Evolutionary conservation across 2,113 vertebrate genomes (phyloP).

Genomic region (Apodemus sylvaticus): DNA sequence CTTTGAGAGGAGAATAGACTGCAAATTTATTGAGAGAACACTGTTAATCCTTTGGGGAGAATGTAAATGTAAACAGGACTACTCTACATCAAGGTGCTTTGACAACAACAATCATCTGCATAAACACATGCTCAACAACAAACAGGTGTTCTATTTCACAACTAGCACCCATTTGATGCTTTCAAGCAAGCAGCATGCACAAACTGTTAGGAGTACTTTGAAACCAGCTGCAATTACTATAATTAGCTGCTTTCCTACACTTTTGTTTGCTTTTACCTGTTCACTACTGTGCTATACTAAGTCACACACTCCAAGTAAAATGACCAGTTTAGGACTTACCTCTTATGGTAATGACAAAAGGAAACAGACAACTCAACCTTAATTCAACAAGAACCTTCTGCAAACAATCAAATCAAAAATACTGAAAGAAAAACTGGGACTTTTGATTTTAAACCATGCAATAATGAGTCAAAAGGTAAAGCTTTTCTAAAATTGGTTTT

Average conservation of each 20-base stretch:
- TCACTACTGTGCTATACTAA: conserved; percentile 70
- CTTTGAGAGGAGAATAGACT: conserved; percentile 89
- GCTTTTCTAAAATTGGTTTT: neutral
- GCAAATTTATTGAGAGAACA: conserved; percentile 90
- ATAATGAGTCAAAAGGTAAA: neutral
- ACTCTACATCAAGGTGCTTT: conserved; percentile 92
- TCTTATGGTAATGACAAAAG: neutral
- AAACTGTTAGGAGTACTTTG: conserved; percentile 92
- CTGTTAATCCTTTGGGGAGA: conserved; percentile 91
- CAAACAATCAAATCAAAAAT: neutral
- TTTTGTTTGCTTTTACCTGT: conserved; percentile 85
- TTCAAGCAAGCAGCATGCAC: conserved; percentile 87
- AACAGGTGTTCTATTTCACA: conserved; percentile 95
- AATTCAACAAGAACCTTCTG: neutral
- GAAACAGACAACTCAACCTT: neutral
- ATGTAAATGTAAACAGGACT: conserved; percentile 90
- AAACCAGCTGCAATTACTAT: conserved; percentile 93
- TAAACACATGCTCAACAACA: conserved; percentile 93
- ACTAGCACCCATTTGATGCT: conserved; percentile 89
- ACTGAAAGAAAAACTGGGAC: conserved; percentile 2
- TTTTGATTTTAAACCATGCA: conserved; percentile 8
- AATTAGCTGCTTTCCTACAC: conserved; percentile 89
- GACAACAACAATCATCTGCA: conserved; percentile 94
- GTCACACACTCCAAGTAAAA: conserved; percentile 66
- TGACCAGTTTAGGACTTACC: conserved; percentile 30